Conservation (phyloP, 2,888 invertebrate species). For the Stramonita haemastoma region DNA sequence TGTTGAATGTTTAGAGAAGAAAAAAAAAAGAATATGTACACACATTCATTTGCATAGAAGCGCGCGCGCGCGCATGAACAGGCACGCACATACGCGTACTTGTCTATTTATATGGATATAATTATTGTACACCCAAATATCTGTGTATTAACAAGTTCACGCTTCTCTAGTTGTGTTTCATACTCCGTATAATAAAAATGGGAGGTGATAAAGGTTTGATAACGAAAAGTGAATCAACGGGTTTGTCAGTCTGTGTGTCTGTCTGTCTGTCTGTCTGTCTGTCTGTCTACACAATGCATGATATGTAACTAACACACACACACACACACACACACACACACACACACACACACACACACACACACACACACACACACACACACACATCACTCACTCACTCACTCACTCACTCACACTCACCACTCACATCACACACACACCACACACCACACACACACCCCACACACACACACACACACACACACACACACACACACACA, state of each 20-base stretch:
- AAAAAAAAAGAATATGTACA: no score
- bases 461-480: neutral
- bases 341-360: conserved; percentile 14
- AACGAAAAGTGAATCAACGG: no score
- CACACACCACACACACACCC: neutral
- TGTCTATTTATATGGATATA: no score
- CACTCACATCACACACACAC: neutral
- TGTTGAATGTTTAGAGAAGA: no score
- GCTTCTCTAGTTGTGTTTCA: no score
- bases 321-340: neutral
- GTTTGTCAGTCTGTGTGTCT: no score
- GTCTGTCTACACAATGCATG: no score
- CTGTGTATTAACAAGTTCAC: no score
- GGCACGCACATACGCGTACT: neutral
- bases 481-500: neutral
- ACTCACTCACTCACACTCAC: neutral
- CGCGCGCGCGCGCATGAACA: neutral
- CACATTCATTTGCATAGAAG: neutral
- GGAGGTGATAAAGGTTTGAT: no score
- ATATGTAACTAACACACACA: neutral
- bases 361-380: neutral
- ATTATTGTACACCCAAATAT: no score
- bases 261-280: no score
- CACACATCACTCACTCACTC: neutral
- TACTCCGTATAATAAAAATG: no score